These are phyloP conservation scores for Apotomis capreana DNA, from an alignment of 2,888 invertebrate species.

Conservation along the genomic window DNA sequence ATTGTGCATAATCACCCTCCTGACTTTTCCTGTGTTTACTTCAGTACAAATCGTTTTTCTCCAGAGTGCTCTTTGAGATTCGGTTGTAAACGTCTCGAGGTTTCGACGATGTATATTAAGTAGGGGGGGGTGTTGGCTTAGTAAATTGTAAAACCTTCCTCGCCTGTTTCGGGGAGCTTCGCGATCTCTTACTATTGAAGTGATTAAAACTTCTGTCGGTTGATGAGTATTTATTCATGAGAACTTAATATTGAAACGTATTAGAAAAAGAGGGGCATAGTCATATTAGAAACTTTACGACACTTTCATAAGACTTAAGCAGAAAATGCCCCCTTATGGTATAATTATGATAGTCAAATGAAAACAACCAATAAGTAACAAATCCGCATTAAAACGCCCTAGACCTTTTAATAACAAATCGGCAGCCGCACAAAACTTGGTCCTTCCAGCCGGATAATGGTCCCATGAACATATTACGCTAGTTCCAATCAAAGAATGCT, in stretches of 20 bases:
- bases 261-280: too few species aligned
- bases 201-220: neutral
- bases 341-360: too few species aligned
- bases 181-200: neutral
- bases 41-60: conserved; percentile 56
- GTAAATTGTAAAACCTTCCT: neutral
- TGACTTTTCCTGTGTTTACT: conserved; percentile 61
- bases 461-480: conserved; percentile 40
- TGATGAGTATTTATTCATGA: neutral
- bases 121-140: neutral
- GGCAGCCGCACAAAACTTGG: conserved; percentile 24
- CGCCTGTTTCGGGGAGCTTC: neutral
- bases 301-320: too few species aligned
- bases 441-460: conserved; percentile 32
- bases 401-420: conserved; percentile 26
- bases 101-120: conserved; percentile 8
- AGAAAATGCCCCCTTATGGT: neutral
- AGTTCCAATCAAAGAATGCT: conserved; percentile 48
- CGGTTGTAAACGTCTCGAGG: conserved; percentile 18
- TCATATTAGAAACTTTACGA: too few species aligned
- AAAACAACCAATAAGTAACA: conserved; percentile 6
- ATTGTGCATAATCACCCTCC: conserved; percentile 71
- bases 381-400: conserved; percentile 23
- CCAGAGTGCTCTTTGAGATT: conserved; percentile 44
- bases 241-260: neutral